A percentile compares a stretch with the other conserved stretches of the same genome.
These are phyloP conservation scores for Sesamia nonagrioides DNA, from an alignment of 1,140 invertebrate species.

Conservation along the genomic window DNA sequence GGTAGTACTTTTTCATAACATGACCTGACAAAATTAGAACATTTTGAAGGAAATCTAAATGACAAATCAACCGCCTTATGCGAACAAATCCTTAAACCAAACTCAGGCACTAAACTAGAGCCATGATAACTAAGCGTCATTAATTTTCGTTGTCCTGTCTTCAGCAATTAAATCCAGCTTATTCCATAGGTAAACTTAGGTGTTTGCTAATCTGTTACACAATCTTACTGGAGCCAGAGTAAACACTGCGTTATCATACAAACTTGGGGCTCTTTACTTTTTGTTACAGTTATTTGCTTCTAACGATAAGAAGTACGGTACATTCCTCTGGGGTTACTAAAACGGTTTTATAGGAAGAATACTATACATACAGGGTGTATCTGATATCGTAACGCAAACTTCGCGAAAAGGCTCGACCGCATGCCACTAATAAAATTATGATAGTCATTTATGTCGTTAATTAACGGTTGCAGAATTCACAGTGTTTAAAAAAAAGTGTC, in stretches of 20 bases:
- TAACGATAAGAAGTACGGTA: background rate
- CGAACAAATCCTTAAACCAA: background rate
- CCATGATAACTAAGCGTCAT: conserved; percentile 22
- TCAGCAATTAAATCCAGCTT: background rate
- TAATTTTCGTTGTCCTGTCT: conserved; percentile 30
- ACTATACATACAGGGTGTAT: too few species aligned
- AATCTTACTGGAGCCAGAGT: conserved; percentile 2
- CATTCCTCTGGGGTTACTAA: background rate
- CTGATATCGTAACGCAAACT: too few species aligned
- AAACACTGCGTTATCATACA: conserved; percentile 4
- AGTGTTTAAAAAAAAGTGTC: too few species aligned
- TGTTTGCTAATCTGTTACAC: background rate
- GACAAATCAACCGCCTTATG: too few species aligned
- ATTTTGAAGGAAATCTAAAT: background rate
- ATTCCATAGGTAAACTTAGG: conserved; percentile 23
- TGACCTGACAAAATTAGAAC: too few species aligned
- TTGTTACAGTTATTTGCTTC: background rate
- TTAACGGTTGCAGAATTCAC: too few species aligned
- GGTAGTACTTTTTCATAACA: too few species aligned
- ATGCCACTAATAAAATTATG: too few species aligned
- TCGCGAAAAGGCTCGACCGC: too few species aligned
- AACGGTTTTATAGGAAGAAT: background rate
- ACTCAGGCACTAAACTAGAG: background rate
- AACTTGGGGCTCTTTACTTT: background rate
- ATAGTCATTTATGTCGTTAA: too few species aligned